Evolutionary conservation across 2,888 invertebrate species (phyloP).

Genomic region (Brachyptera putata): DNA sequence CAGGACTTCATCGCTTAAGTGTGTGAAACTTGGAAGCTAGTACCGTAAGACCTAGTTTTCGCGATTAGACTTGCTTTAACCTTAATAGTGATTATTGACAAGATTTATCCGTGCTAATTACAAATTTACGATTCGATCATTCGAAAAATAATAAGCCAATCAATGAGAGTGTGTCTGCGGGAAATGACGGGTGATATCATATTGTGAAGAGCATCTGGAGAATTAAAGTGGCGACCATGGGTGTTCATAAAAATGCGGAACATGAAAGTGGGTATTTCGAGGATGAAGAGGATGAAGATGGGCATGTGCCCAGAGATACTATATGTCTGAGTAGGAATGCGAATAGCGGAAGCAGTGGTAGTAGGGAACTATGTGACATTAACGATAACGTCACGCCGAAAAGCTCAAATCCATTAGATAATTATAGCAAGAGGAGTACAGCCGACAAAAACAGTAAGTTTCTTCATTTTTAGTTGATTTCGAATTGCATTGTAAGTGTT

Average conservation of each 20-base stretch:
- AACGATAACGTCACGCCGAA: slow-evolving; percentile 9
- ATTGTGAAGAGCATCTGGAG: neutral
- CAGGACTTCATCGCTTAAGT: slow-evolving; percentile 4
- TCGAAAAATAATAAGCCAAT: too few relatives aligned
- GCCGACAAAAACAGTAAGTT: slow-evolving; percentile 14
- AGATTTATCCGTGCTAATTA: slow-evolving; percentile 4
- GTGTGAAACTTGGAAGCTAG: slow-evolving; percentile 20
- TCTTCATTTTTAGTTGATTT: too few relatives aligned
- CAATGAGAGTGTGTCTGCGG: neutral
- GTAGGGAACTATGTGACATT: slow-evolving; percentile 4
- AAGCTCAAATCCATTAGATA: neutral
- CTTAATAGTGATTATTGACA: neutral
- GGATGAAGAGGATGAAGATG: slow-evolving; percentile 58
- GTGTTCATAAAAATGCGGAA: slow-evolving; percentile 60
- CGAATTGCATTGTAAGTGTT: too few relatives aligned
- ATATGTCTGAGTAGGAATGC: slow-evolving; percentile 12
- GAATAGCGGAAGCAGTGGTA: slow-evolving; percentile 10
- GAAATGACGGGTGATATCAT: neutral
- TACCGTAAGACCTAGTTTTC: slow-evolving; percentile 21
- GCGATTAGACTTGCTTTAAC: neutral
- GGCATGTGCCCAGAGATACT: slow-evolving; percentile 1
- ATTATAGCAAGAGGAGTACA: slow-evolving; percentile 4
- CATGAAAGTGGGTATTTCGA: slow-evolving; percentile 84
- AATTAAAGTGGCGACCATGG: slow-evolving; percentile 44
- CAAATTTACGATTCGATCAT: too few relatives aligned